Evolutionary conservation across 2,113 vertebrate genomes (phyloP).

Genomic region (Capra hircus): DNA sequence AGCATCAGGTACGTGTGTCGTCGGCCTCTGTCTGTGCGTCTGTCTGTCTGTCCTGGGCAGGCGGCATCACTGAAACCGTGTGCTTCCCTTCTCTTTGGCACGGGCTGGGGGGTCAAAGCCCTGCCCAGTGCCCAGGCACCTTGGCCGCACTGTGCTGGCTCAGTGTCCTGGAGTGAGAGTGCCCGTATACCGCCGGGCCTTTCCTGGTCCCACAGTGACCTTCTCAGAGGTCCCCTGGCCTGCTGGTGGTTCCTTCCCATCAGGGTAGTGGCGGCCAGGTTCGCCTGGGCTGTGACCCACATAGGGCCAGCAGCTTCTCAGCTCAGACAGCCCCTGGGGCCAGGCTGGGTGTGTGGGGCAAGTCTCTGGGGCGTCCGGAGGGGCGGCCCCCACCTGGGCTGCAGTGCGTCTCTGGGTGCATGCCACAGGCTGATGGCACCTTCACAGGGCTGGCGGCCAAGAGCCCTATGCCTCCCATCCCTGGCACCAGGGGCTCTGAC

Average conservation of each 20-base stretch:
- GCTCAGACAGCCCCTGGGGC: background rate
- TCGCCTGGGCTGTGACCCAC: background rate
- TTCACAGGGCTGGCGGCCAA: no score
- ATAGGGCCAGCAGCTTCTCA: background rate
- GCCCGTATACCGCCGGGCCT: accelerated
- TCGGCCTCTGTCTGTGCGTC: background rate
- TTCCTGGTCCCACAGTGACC: background rate
- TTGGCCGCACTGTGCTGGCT: background rate
- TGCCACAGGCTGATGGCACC: background rate
- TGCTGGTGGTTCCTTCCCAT: background rate
- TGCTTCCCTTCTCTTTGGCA: constrained; percentile 5
- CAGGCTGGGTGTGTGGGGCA: background rate
- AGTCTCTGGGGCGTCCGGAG: background rate
- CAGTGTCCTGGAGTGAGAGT: accelerated
- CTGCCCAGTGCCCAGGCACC: no score
- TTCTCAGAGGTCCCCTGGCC: background rate
- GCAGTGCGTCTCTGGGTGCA: background rate
- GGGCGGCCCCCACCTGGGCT: no score
- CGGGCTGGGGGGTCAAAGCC: background rate
- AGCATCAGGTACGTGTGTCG: constrained; percentile 81
- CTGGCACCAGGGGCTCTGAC: background rate
- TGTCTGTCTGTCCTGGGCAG: background rate
- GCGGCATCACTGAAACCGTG: background rate
- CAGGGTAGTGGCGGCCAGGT: background rate
- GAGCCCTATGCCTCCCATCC: background rate